These are phyloP conservation scores for Puffinus mauretanicus DNA, from an alignment of 2,113 vertebrate species.

Conservation along the genomic window DNA sequence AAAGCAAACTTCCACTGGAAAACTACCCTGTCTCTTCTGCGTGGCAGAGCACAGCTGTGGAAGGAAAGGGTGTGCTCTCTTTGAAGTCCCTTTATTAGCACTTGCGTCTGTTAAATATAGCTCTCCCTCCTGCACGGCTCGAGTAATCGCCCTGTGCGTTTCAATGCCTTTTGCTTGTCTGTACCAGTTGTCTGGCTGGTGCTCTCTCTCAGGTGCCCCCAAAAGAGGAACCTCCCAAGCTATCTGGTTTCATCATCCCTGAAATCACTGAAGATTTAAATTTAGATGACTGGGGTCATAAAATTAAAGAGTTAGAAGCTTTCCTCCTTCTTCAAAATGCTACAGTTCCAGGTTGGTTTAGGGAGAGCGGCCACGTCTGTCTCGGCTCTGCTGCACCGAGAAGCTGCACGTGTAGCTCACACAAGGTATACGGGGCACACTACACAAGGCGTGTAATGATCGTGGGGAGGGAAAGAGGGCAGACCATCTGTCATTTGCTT, in stretches of 20 bases:
- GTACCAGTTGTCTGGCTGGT: background rate
- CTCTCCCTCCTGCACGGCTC: background rate
- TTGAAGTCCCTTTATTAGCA: slow-evolving; percentile 12
- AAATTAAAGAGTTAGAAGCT: background rate
- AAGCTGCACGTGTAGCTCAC: background rate
- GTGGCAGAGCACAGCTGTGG: background rate
- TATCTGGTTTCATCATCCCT: background rate
- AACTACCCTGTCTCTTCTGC: background rate
- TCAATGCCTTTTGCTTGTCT: background rate
- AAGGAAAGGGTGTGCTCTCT: slow-evolving; percentile 13
- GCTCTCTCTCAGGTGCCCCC: background rate
- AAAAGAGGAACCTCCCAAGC: background rate
- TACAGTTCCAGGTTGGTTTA: background rate
- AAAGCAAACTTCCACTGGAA: slow-evolving; percentile 14
- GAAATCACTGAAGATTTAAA: background rate
- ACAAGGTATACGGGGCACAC: background rate
- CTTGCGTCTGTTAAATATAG: slow-evolving; percentile 12
- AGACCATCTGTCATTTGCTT: background rate
- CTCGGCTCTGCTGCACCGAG: background rate
- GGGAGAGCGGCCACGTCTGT: fast-evolving
- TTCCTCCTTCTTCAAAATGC: background rate
- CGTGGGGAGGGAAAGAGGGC: background rate
- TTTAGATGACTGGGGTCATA: background rate
- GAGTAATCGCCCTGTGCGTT: fast-evolving
- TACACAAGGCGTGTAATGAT: fast-evolving